Conservation (phyloP, 2,888 invertebrate genomes). For the Conus canariensis region DNA sequence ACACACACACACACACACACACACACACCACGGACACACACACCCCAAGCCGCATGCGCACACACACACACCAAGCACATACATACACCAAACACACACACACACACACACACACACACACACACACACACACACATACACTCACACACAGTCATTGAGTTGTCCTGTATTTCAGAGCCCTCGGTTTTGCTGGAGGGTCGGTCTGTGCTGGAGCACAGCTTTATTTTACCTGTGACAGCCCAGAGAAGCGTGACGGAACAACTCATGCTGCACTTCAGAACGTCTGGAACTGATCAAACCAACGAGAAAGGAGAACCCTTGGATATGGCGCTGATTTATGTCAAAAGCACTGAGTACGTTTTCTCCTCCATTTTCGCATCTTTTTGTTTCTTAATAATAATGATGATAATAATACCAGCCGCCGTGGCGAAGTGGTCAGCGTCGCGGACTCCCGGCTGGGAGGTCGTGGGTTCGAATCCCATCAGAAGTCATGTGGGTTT, state of each 20-base stretch:
- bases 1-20: too few species aligned
- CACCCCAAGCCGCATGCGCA: too few species aligned
- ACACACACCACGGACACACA: not conserved
- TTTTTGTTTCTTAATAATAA: too few species aligned
- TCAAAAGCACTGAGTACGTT: conserved; percentile 60
- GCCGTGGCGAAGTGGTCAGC: too few species aligned
- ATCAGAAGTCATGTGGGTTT: too few species aligned
- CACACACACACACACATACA: not conserved
- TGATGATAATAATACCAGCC: too few species aligned
- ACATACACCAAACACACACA: not conserved
- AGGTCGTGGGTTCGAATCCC: too few species aligned
- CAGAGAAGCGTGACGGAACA: conserved; percentile 59
- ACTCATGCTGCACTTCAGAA: conserved; percentile 61
- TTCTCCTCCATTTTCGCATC: too few species aligned
- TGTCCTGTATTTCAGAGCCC: conserved; percentile 46
- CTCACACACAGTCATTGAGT: not conserved
- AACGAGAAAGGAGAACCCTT: conserved; percentile 35
- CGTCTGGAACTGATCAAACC: not conserved
- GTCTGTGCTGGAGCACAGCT: conserved; percentile 63
- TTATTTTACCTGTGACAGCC: conserved; percentile 55
- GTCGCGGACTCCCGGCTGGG: too few species aligned
- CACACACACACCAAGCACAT: not conserved
- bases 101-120: not conserved
- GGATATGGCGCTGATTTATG: conserved; percentile 60
- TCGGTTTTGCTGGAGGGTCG: conserved; percentile 57